These are phyloP conservation scores for Panzeria rudis DNA, from an alignment of 2,888 invertebrate genomes.

Conservation along the genomic window DNA sequence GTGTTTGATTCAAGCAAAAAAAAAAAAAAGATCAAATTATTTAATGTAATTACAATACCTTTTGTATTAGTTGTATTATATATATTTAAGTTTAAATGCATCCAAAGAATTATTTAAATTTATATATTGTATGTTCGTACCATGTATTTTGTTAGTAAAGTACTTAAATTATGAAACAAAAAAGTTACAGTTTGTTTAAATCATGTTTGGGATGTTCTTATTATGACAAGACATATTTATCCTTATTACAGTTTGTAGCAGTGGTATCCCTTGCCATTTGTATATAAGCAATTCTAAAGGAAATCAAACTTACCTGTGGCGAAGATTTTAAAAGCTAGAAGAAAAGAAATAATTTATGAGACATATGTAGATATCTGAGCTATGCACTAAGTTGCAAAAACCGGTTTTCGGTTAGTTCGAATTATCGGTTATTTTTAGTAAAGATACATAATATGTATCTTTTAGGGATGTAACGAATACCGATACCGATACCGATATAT, in stretches of 20 bases:
- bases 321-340: background rate
- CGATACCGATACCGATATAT: no score
- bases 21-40: background rate
- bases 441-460: no score
- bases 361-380: no score
- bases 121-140: conserved; percentile 37
- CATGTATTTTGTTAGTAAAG: conserved; percentile 67
- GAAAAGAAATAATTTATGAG: no score
- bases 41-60: background rate
- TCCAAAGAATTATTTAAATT: conserved; percentile 68
- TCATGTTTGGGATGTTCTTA: background rate
- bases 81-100: conserved; percentile 45
- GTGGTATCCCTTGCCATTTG: no score
- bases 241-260: no score
- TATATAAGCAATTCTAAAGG: background rate
- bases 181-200: conserved; percentile 7
- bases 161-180: conserved; percentile 63
- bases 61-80: conserved; percentile 30
- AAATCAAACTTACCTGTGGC: background rate
- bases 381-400: no score
- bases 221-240: no score
- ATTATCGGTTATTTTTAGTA: no score
- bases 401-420: no score
- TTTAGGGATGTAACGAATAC: no score
- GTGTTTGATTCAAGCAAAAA: background rate